Evolutionary conservation across 2,797 vertebrate species (phyloP), one percentile per base, ranked within the genome.

Genomic region (Furcifer pardalis): DNA sequence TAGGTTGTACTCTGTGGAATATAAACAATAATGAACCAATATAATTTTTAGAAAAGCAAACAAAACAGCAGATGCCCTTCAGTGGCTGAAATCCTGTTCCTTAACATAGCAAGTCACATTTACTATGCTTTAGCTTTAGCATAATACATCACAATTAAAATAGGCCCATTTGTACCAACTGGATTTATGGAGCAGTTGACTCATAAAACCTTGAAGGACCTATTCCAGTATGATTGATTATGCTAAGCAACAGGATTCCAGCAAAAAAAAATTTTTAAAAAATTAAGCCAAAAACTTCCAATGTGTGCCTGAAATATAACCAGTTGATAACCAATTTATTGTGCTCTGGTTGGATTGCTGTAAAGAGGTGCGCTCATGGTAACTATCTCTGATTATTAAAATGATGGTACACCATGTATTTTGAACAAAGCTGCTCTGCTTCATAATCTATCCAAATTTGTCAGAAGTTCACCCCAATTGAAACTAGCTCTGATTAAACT

Each of bases 41-140:
- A 27, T 25, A 12, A 17, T 12, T n/a, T n/a, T n/a, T 46, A 6
- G 25, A 62, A 69, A 76, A 35, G 32, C 30, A 23, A 32, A 8
- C 17, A 68, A 7, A 44, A n/a, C 7, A 21, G 25, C 19, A 66
- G 78, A 84, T 93, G 87, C 85, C 90, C 82, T 83, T 91, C 88
- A 86, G 23, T 56, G 52, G 13, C 52, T 56, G 52, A 17, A 56
- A 56, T 56, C 52, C 52, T 56, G 17, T 56, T 56, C 15, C 52
- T 56, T 56, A 56, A 19, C 52, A 56, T 56, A 56, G 17, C 17
- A 19, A 56, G 12, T 56, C 52, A 56, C 17, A 56, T 19, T 56
- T 13, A n/a, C n/a, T n/a, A n/a, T n/a, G n/a, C n/a, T n/a, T n/a
- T n/a, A n/a, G n/a, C 13, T 56, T 56, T 56, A 21, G 52, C 52